Evolutionary conservation across 2,113 vertebrate genomes (phyloP).

Genomic region (Psilopsiagon aurifrons): DNA sequence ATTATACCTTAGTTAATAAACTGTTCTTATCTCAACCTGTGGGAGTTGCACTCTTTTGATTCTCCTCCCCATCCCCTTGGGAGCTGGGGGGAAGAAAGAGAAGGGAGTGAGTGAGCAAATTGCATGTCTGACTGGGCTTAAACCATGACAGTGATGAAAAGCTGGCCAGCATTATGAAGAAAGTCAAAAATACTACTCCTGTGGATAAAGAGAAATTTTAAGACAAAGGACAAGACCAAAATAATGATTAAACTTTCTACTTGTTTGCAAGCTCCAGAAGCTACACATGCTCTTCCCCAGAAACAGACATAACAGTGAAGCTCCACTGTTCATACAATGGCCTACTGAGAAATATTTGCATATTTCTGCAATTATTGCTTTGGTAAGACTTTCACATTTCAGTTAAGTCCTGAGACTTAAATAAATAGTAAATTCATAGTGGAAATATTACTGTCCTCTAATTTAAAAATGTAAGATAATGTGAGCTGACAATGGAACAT

Average conservation of each 20-base stretch:
- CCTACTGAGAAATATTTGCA: neutral
- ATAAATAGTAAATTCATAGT: neutral
- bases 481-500: neutral
- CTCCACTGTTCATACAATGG: neutral
- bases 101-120: no score
- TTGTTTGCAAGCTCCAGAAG: neutral
- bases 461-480: neutral
- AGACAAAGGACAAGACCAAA: neutral
- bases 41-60: no score
- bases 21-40: no score
- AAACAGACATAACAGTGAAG: neutral
- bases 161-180: neutral
- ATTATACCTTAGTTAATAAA: no score
- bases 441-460: neutral
- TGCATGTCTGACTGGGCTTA: no score
- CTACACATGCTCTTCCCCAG: neutral
- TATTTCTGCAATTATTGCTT: neutral
- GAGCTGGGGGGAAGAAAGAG: no score
- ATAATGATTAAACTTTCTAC: neutral
- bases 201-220: neutral
- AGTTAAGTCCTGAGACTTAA: neutral
- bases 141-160: neutral
- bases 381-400: neutral
- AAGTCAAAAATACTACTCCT: neutral
- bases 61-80: no score